These are phyloP conservation scores for Nephrotoma guestfalica DNA, from an alignment of 2,888 invertebrate genomes.

Conservation along the genomic window DNA sequence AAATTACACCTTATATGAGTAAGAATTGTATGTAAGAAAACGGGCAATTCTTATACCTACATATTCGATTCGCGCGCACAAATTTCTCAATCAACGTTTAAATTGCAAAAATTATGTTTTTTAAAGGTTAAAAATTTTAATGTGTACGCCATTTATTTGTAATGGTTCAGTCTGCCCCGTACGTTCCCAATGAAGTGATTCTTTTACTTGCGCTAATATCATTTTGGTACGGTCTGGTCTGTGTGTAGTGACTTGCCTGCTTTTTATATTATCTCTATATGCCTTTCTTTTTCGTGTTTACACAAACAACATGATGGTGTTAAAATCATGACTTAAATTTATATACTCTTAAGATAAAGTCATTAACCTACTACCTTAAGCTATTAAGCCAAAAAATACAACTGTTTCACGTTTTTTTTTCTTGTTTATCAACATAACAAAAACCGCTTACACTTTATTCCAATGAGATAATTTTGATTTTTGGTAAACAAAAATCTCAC, in stretches of 20 bases:
- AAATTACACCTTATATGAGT: not conserved
- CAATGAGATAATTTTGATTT: not conserved
- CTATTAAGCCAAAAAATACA: not conserved
- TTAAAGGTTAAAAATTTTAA: not conserved
- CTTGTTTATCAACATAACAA: not conserved
- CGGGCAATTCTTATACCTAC: not conserved
- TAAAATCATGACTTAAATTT: not conserved
- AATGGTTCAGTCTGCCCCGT: not conserved
- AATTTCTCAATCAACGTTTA: not conserved
- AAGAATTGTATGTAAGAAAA: not conserved
- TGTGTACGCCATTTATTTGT: not conserved
- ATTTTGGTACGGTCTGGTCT: not conserved
- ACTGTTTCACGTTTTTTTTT: not conserved
- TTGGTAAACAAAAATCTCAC: not conserved
- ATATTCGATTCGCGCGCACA: not conserved
- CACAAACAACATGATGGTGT: not conserved
- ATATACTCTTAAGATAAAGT: not conserved
- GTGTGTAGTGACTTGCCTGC: not conserved
- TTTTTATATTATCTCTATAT: not conserved
- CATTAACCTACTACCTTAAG: not conserved
- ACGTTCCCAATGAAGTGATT: not conserved
- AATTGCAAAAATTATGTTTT: not conserved
- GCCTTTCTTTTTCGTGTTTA: not conserved
- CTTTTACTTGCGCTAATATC: not conserved
- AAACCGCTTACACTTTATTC: no score